Evolutionary conservation across 2,113 vertebrate genomes (phyloP).

Genomic region (Petaurus breviceps): DNA sequence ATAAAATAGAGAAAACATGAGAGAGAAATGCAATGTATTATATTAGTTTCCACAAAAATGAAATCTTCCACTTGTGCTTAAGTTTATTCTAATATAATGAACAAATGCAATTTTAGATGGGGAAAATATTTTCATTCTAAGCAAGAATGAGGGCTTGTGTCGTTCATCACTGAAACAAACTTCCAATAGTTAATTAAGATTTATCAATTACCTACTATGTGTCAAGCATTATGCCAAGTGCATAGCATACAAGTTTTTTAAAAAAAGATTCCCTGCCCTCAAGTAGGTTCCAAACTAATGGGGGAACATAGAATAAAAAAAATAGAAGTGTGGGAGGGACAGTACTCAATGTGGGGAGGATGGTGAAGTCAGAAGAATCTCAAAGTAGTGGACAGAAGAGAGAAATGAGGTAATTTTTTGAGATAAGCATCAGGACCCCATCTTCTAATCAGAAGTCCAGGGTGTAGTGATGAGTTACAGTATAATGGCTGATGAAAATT

Average conservation of each 20-base stretch:
- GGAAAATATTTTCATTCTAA: background rate
- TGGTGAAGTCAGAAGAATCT: background rate
- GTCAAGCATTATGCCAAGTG: background rate
- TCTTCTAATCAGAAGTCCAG: background rate
- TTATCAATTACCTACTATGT: background rate
- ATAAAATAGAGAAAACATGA: conserved; percentile 61
- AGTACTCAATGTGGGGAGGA: background rate
- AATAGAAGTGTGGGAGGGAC: background rate
- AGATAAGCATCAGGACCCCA: background rate
- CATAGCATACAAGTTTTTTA: background rate
- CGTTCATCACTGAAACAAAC: background rate
- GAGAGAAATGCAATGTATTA: conserved; percentile 48
- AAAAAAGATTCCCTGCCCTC: background rate
- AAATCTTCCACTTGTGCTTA: conserved; percentile 53
- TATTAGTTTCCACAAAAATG: conserved; percentile 14
- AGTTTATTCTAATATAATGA: conserved; percentile 22
- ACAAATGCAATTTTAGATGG: conserved; percentile 37
- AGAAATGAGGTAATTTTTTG: background rate
- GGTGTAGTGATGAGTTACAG: background rate
- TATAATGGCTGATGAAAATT: background rate
- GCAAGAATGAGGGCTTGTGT: background rate
- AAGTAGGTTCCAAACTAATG: background rate
- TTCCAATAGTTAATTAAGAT: background rate
- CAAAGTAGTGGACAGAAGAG: background rate
- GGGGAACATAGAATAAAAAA: background rate